Base-by-base conservation (phyloP, 2,797 vertebrate genomes). In the Myiotriccus ornatus region DNA sequence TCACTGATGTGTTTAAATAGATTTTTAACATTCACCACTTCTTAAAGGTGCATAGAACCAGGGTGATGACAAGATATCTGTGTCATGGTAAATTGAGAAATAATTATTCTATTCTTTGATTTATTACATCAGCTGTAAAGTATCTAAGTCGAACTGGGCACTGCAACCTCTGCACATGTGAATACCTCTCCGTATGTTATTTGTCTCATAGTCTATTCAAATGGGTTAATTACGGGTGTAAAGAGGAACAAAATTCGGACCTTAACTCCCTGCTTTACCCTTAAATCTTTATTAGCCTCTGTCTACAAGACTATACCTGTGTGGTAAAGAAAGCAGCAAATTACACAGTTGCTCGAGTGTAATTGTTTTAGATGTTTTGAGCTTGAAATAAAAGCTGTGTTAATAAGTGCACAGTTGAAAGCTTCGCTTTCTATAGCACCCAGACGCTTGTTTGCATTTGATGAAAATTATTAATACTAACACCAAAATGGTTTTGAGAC, bases 401-500 rank as follows among this genome's bases (percentile, higher is more conserved):
- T 98, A 98, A 98, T 96, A 97, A 95, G 94, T 60, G 79, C 92
- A 60, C 84, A 89, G 89, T 90, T 96, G 90, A 97, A 97, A 94
- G 96, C 93, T 90, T 81, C 27, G 30, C 84, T 78, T 68, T 84
- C 96, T 96, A 75, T 74, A 92, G 95, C 46, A 12, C 77, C 95
- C 87, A 94, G 96, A 96, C 49, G 79, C 94, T 95, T 98, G 97
- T 97, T 98, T 97, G 96, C 97, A 59, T 97, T 94, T 96, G 95
- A 96, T 86, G 90, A 97, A 97, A 97, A 97, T 97, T 98, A 98
- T 97, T 97, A 98, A 97, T 97, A 96, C 96, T 97, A 97, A 97
- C 97, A 97, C 93, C 97, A 97, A 98, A 97, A 97, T 93, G 97
- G 97, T 97, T 97, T 97, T 94, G 95, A 96, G 97, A 95, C 96